These are phyloP conservation scores for Styela clava DNA, from an alignment of 23 tunicate species.

Conservation along the genomic window DNA sequence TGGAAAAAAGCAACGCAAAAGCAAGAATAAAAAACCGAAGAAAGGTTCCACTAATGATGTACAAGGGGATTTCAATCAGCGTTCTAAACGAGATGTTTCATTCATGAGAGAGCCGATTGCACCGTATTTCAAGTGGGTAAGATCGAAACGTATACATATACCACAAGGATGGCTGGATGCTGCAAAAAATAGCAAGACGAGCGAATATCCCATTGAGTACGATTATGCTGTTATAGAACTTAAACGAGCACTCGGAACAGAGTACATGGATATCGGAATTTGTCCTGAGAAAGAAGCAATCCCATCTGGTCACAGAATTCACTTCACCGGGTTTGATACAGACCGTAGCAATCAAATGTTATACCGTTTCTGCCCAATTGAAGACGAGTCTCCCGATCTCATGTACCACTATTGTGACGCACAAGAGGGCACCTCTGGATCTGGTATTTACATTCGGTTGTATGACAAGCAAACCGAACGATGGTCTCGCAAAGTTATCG, in stretches of 20 bases:
- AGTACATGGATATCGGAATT: slow-evolving; percentile 68
- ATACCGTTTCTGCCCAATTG: slow-evolving; percentile 69
- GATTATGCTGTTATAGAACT: slow-evolving; percentile 87
- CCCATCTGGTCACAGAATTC: slow-evolving; percentile 60
- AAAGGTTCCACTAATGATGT: not conserved
- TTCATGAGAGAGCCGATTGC: not conserved
- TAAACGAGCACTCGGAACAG: slow-evolving; percentile 43
- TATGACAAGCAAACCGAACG: slow-evolving; percentile 37
- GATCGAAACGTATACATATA: slow-evolving; percentile 47
- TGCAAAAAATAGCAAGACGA: not conserved
- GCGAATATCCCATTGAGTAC: slow-evolving; percentile 49
- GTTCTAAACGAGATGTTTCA: slow-evolving; percentile 24
- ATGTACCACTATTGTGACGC: slow-evolving; percentile 92
- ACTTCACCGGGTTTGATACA: slow-evolving; percentile 73
- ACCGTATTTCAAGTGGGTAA: slow-evolving; percentile 70
- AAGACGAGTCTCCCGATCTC: slow-evolving; percentile 76
- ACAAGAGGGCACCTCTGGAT: slow-evolving; percentile 66
- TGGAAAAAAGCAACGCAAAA: slow-evolving; percentile 16
- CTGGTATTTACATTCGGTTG: slow-evolving; percentile 79
- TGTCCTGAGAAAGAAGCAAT: slow-evolving; percentile 57
- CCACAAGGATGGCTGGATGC: slow-evolving; percentile 60
- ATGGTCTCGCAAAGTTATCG: slow-evolving; percentile 78
- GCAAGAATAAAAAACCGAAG: not conserved
- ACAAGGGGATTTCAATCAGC: not conserved
- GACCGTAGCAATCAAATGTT: slow-evolving; percentile 24